Evolutionary conservation across 2,797 vertebrate species (phyloP).

Genomic region (Cirrhinus molitorella): DNA sequence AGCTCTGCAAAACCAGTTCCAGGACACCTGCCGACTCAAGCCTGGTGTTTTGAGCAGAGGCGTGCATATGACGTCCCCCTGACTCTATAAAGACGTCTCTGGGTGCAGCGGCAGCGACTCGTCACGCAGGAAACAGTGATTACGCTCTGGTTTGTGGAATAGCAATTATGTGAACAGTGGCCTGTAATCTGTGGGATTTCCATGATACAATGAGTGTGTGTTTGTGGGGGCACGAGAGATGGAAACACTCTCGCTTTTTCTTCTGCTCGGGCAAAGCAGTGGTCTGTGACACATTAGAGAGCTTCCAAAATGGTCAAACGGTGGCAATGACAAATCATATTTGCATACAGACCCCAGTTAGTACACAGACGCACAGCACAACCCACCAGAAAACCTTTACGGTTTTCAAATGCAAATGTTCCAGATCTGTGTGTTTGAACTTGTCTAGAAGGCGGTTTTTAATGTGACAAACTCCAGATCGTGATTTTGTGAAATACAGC

Average conservation of each 20-base stretch:
- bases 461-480: background rate
- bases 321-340: slow-evolving; percentile 34
- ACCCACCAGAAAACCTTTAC: background rate
- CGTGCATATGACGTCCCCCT: slow-evolving; percentile 1
- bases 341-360: slow-evolving; percentile 11
- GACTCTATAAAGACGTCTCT: slow-evolving; percentile 70
- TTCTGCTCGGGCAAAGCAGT: slow-evolving; percentile 21
- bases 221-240: slow-evolving; percentile 50
- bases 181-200: slow-evolving; percentile 81
- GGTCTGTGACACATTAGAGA: slow-evolving; percentile 53
- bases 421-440: background rate
- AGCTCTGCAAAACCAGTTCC: background rate
- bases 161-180: slow-evolving; percentile 81
- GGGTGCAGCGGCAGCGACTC: slow-evolving; percentile 63
- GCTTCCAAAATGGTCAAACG: slow-evolving; percentile 14
- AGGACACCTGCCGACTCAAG: background rate
- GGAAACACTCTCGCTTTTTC: slow-evolving; percentile 45
- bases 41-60: background rate
- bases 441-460: background rate
- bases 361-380: background rate
- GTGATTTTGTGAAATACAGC: background rate
- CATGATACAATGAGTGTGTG: slow-evolving; percentile 72
- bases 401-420: background rate
- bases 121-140: slow-evolving; percentile 82
- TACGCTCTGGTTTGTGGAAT: slow-evolving; percentile 78